Percentiles rank a stretch among this genome's conserved stretches.
Conservation (phyloP, 2,113 vertebrate species). For the Hucho hucho region DNA sequence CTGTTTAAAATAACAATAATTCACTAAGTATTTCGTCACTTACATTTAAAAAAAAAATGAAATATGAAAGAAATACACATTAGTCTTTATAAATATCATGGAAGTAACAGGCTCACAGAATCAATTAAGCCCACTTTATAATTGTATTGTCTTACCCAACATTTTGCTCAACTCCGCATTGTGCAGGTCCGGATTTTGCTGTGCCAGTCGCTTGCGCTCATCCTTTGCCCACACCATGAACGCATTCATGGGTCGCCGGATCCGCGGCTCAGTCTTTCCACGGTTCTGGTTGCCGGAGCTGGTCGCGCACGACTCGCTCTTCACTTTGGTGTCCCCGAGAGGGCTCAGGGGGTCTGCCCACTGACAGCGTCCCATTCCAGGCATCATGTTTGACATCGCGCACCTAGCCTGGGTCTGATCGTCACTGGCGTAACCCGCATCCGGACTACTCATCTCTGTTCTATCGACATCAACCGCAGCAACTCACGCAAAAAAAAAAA, state of each 20-base stretch:
- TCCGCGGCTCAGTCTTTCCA: constrained; percentile 77
- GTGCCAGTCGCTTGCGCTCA: constrained; percentile 79
- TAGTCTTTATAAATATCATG: no score
- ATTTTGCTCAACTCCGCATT: constrained; percentile 85
- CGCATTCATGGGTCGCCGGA: constrained; percentile 82
- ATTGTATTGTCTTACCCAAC: constrained; percentile 68
- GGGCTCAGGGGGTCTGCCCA: constrained; percentile 82
- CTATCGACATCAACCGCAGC: constrained; percentile 44
- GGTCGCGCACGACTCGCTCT: constrained; percentile 59
- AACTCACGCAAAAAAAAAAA: constrained; percentile 14
- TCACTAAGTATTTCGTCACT: no score
- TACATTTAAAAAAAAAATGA: no score
- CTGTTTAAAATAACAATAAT: no score
- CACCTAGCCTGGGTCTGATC: constrained; percentile 87
- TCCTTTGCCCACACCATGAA: constrained; percentile 85
- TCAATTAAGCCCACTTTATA: background rate
- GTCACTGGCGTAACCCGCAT: constrained; percentile 98
- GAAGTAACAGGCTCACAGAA: no score
- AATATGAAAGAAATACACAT: no score
- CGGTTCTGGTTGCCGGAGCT: constrained; percentile 63
- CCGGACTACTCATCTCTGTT: constrained; percentile 93
- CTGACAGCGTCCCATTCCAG: constrained; percentile 82
- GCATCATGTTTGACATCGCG: constrained; percentile 85
- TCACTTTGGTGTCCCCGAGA: constrained; percentile 70
- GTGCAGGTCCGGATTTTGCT: constrained; percentile 79